These are phyloP conservation scores for Acanthiza pusilla DNA, from an alignment of 2,797 vertebrate species.

Conservation along the genomic window DNA sequence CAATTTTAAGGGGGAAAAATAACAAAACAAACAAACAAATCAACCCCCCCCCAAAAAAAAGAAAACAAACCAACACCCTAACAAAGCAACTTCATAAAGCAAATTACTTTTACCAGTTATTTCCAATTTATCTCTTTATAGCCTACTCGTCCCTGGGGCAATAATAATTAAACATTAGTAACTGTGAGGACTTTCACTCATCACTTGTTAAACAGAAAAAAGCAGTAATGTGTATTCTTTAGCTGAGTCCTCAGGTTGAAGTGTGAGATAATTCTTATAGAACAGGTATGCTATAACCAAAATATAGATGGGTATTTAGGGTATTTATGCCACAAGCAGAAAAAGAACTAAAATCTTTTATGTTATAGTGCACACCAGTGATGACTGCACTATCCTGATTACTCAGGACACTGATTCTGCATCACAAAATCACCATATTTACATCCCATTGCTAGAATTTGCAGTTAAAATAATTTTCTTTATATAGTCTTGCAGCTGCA, in stretches of 20 bases:
- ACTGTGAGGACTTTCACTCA: slow-evolving; percentile 20
- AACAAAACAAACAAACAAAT: not conserved
- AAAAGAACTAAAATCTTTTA: not conserved
- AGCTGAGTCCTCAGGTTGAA: not conserved
- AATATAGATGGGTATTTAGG: not conserved
- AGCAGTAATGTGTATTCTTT: not conserved
- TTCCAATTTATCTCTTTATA: slow-evolving; percentile 46
- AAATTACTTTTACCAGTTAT: not conserved
- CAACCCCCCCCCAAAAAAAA: not conserved
- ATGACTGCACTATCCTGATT: not conserved
- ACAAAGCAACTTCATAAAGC: not conserved
- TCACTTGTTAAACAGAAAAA: slow-evolving; percentile 17
- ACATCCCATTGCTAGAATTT: not conserved
- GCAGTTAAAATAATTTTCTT: slow-evolving; percentile 12
- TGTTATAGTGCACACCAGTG: not conserved
- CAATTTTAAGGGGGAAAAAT: not conserved
- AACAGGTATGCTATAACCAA: not conserved
- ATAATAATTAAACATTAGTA: slow-evolving; percentile 15
- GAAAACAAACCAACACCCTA: not conserved
- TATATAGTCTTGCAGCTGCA: not conserved
- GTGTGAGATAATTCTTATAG: not conserved
- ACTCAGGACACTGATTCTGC: not conserved
- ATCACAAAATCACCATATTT: slow-evolving; percentile 5
- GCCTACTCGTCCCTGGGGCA: not conserved
- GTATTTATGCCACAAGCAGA: not conserved